Evolutionary conservation across 2,888 invertebrate genomes (phyloP), one percentile per base, ranked within the genome.

Genomic region (Mythimna vitellina): DNA sequence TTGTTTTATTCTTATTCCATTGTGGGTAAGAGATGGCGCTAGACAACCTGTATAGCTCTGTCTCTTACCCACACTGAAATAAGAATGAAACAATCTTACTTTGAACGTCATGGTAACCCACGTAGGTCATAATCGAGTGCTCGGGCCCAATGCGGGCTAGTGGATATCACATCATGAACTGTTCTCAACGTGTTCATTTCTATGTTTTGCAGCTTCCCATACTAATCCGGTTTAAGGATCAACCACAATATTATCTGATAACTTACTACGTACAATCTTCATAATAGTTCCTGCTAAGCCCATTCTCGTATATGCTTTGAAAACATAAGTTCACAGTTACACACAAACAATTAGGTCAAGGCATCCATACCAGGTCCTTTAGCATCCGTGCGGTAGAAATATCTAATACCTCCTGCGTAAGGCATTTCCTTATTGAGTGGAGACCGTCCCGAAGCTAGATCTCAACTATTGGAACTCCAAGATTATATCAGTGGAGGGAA

Each of bases 351-450:
- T 79, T 85, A 75, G 83, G 83, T 85, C 85, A 85, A 86, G 87
- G 85, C 68, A 71, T 81, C 71, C 71, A 65, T 67, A 70, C 54
- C 62, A 69, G 73, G 72, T 82, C 85, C 85, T 82, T 86, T 73
- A 63, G 80, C 78, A 84, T 80, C 83, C 81, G 78, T 71, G 74
- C 78, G 75, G 80, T 71, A 78, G 80, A 78, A 76, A 80, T 76
- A 86, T 87, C 82, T 76, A 80, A 84, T 80, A 81, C 79, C 83
- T 83, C 76, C 78, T 73, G 76, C 67, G 64, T 65, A 35, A 57
- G 51, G 54, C 82, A 81, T 82, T 87, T 88, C 89, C 89, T 89
- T 88, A 89, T 89, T 86, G 80, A 85, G 83, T 81, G 61, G 63
- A 75, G 70, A 76, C 75, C 71, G 76, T 84, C 85, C 78, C 56